Conservation (phyloP, 2,888 invertebrate genomes). For the Troides helena region DNA sequence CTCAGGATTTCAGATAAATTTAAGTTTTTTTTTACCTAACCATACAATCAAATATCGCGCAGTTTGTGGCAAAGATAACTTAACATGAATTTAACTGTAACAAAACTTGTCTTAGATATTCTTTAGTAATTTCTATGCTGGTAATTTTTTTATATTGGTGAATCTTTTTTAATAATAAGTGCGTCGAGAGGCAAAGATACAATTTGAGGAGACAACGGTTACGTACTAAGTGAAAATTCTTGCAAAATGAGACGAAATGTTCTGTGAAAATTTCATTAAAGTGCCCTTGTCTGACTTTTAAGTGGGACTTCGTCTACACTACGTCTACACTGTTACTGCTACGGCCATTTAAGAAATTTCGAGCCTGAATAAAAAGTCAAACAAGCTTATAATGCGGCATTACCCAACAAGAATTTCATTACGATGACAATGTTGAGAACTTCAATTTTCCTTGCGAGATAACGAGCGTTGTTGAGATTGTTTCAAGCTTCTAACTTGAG, state of each 20-base stretch:
- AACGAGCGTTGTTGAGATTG: constrained; percentile 68
- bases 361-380: constrained; percentile 27
- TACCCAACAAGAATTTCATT: constrained; percentile 69
- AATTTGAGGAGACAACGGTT: too few relatives aligned
- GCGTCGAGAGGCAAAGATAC: too few relatives aligned
- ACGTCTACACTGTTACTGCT: constrained; percentile 33
- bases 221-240: not conserved
- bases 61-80: too few relatives aligned
- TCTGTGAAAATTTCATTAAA: constrained; percentile 21
- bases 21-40: too few relatives aligned
- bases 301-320: constrained; percentile 10
- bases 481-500: constrained; percentile 61
- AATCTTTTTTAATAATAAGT: too few relatives aligned
- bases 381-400: constrained; percentile 39
- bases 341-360: constrained; percentile 33
- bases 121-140: too few relatives aligned
- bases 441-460: constrained; percentile 68
- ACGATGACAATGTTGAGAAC: constrained; percentile 70
- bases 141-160: too few relatives aligned
- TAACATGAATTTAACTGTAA: too few relatives aligned
- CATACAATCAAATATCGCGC: too few relatives aligned
- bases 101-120: too few relatives aligned
- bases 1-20: too few relatives aligned
- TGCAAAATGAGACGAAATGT: constrained; percentile 16
- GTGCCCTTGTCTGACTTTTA: constrained; percentile 18